Base-by-base conservation (phyloP, 2,888 invertebrate genomes). In the Neoascia interrupta region DNA sequence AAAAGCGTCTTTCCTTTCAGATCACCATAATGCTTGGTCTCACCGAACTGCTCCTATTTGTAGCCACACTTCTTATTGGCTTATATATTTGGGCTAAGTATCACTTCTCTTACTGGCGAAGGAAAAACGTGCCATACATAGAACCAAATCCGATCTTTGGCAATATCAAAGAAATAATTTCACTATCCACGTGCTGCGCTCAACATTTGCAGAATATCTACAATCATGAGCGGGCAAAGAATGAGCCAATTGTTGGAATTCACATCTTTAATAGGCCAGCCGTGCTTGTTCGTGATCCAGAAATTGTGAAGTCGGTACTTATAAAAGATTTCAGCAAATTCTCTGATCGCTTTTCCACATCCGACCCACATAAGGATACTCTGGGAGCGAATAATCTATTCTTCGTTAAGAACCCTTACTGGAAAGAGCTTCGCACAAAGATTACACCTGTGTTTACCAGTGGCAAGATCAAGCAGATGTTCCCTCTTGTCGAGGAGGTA, bases 241-340 rank as follows among this genome's bases (percentile, higher is more conserved):
- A 87, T 74, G 81, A 83, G 74, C 82, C 88, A 41, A 80, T 89
- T 34, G 84, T 85, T 81, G 85, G 91, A 82, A 75, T 90, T 81
- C 84, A 88, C 85, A 84, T 88, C 1, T 84, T 90, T 13, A 87
- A 90, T 80, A 86, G 86, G n/a, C 90, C 91, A 0, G 85, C 83
- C 0, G 53, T 91, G n/a, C 15, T 90, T 1, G 76, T 89, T 8
- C 87, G 89, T 1, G 89, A 90, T 41, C 87, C 88, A 0, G 89
- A 89, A n/a, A 64, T 91, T 1, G 81, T 90, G 0, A 91, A 90
- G 81, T 84, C 86, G 0, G 79, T 90, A 1, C 61, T 90, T 15
- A 86, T 90, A 2, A 90, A 88, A 45, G 90, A 91, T 63, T 90
- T 90, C 37, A 85, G 87, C 74, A 85, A 84, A 10, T 90, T 90